phyloP scores from a whole-genome alignment of 1,140 invertebrate species.

The Eulimnadia texana region DNA sequence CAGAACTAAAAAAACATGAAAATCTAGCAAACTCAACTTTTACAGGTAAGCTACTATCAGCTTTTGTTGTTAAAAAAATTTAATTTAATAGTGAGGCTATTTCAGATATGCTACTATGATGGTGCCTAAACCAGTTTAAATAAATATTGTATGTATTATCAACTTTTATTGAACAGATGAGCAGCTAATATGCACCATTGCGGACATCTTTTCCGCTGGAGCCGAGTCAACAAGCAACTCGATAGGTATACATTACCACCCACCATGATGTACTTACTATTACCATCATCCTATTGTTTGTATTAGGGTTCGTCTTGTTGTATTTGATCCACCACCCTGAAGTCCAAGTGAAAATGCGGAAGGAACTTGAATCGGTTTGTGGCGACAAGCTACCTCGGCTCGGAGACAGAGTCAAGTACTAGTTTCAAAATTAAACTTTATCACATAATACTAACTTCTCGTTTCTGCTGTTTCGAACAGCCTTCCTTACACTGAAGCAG shows the following conservation, averaged over 20 bases:
- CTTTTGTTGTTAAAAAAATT: too few species aligned
- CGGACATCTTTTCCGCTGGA: slow-evolving; percentile 4
- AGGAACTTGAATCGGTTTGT: slow-evolving; percentile 53
- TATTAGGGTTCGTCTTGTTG: slow-evolving; percentile 37
- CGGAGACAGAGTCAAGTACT: slow-evolving; percentile 37
- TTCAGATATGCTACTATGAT: neutral
- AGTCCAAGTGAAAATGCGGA: slow-evolving; percentile 43
- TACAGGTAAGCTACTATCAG: too few species aligned
- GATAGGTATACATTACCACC: neutral
- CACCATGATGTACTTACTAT: too few species aligned
- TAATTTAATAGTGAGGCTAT: neutral
- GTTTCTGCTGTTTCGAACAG: too few species aligned
- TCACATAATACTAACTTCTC: neutral
- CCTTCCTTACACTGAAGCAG: slow-evolving; percentile 11
- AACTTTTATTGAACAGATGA: too few species aligned
- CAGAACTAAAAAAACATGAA: slow-evolving; percentile 43
- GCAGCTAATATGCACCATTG: neutral
- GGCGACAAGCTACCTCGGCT: slow-evolving; percentile 43
- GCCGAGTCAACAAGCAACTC: slow-evolving; percentile 13
- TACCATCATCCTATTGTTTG: neutral
- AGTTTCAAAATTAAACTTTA: slow-evolving; percentile 1
- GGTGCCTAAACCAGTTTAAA: too few species aligned
- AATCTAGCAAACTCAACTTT: too few species aligned
- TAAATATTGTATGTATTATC: too few species aligned
- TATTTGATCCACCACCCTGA: slow-evolving; percentile 45